Conservation (phyloP, 2,888 invertebrate genomes). For the Trileptium ribeirensis region DNA sequence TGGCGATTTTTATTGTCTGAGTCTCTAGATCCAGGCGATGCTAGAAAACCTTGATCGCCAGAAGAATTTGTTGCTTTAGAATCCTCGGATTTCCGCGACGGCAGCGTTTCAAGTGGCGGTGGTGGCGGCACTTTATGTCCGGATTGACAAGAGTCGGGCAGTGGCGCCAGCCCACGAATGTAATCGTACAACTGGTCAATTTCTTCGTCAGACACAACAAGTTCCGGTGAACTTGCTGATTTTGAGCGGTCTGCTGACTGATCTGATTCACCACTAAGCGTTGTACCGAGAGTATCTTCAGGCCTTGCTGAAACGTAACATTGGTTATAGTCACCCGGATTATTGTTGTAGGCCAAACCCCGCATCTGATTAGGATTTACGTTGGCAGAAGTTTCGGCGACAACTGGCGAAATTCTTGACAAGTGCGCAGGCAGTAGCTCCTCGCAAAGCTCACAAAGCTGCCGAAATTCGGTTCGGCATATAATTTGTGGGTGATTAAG, state of each 20-base stretch:
- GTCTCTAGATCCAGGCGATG: neutral
- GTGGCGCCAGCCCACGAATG: slow-evolving; percentile 80
- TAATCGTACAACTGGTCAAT: slow-evolving; percentile 94
- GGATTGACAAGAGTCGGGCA: slow-evolving; percentile 62
- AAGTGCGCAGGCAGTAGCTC: neutral
- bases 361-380: neutral
- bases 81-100: slow-evolving; percentile 56
- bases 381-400: neutral
- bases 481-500: slow-evolving; percentile 65
- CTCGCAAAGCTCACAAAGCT: slow-evolving; percentile 4
- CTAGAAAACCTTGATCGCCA: neutral
- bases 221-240: neutral
- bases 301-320: neutral
- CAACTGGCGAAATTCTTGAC: neutral
- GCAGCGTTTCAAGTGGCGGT: slow-evolving; percentile 83
- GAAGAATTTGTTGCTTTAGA: slow-evolving; percentile 9
- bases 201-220: slow-evolving; percentile 65
- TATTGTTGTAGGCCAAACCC: neutral
- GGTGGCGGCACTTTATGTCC: slow-evolving; percentile 66
- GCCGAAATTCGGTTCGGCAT: slow-evolving; percentile 31
- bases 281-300: neutral
- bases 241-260: neutral
- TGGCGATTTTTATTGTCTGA: no score
- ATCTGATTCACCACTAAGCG: neutral
- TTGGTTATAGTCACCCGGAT: neutral